These are phyloP conservation scores for Ennomos erosarius DNA, from an alignment of 2,888 invertebrate genomes.

Conservation along the genomic window DNA sequence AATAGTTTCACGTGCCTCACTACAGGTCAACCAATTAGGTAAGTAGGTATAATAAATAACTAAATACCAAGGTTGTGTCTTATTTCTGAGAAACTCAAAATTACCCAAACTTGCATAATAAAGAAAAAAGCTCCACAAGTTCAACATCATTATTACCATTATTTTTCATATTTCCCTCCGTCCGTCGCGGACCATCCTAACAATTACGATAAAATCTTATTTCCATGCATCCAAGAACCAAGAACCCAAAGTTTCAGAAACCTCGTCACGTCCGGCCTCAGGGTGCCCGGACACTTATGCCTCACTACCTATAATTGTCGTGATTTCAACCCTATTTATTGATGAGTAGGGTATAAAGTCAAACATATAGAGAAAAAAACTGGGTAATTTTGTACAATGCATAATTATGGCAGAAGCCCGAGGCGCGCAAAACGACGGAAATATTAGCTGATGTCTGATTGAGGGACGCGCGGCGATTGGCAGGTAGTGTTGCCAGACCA, in stretches of 20 bases:
- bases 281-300: slow-evolving; percentile 21
- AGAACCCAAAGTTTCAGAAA: slow-evolving; percentile 30
- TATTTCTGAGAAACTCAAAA: slow-evolving; percentile 3
- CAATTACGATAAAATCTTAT: slow-evolving; percentile 34
- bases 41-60: too few species aligned
- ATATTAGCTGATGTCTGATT: slow-evolving; percentile 25
- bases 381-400: slow-evolving; percentile 56
- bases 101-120: slow-evolving; percentile 11
- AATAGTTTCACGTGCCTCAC: too few species aligned
- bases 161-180: slow-evolving; percentile 17
- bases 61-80: neutral
- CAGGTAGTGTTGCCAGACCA: too few species aligned
- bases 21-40: too few species aligned
- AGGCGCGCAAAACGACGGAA: slow-evolving; percentile 31
- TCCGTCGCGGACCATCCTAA: slow-evolving; percentile 1
- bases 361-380: slow-evolving; percentile 26
- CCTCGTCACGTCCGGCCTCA: slow-evolving; percentile 35
- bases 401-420: slow-evolving; percentile 46
- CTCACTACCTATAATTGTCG: neutral
- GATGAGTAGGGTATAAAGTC: neutral
- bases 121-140: neutral
- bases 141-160: neutral
- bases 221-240: slow-evolving; percentile 21
- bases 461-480: neutral
- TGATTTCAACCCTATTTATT: slow-evolving; percentile 8